Base-by-base conservation (phyloP, 2,113 vertebrate genomes). In the Serilophus lunatus region DNA sequence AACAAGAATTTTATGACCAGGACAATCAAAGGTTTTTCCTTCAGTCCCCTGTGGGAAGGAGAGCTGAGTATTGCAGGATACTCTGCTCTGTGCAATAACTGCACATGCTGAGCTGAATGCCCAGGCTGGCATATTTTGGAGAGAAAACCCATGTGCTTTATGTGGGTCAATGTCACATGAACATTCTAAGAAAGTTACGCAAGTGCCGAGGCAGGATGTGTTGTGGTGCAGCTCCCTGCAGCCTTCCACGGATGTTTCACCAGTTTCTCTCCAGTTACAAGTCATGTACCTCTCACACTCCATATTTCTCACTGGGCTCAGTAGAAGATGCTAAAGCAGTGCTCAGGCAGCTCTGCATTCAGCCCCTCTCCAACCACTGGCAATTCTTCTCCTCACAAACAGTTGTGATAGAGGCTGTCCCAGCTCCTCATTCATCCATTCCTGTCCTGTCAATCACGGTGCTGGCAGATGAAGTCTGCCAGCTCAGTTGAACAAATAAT, bases 111-210 rank as follows among this genome's bases (percentile, higher is more conserved):
- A 95, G 64, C 79, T 59, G 68, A 85, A 23, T 56, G 76, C 69
- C 59, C 33, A 71, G 78, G 26, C 51, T 45, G 75, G 90, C 44
- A 10, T 53, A 70, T 60, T 83, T 54, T 65, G 72, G 49, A 74
- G 47, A 86, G 65, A 47, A 90, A 92, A 91, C 38, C 9, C 86
- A 33, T 19, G 50, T 91, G 88, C 69, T 79, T 78, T 88, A 88
- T 96, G 63, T 92, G 90, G 94, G 96, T 95, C 96, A 94, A 54
- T 86, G 95, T 88, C 60, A 38, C 82, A 83, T 76, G 79, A 83
- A 86, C 47, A 40, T 29, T 81, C 51, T 31, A 49, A 84, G 88
- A 74, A 95, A 94, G 64, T 95, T 96, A 94, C 2, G 3, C 72
- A 94, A 95, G 88, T 70, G 66, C 29, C 76, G 57, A 76, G 79